Evolutionary conservation across 2,113 vertebrate genomes (phyloP).

Genomic region (Colaptes auratus): DNA sequence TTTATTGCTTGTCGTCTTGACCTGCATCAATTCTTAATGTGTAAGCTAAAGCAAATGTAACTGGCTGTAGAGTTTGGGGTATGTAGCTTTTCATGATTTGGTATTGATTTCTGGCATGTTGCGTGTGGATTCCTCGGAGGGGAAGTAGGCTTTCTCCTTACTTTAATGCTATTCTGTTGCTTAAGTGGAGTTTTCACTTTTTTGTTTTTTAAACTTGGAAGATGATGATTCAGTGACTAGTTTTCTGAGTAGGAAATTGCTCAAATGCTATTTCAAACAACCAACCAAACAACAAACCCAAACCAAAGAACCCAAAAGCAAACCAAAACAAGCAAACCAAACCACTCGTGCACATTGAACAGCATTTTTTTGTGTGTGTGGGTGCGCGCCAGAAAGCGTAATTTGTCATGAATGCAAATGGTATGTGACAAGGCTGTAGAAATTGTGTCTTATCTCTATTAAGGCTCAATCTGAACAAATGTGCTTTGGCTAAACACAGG

Average conservation of each 20-base stretch:
- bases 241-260: slow-evolving; percentile 84
- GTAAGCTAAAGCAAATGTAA: slow-evolving; percentile 39
- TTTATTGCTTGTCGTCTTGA: slow-evolving; percentile 27
- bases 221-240: slow-evolving; percentile 87
- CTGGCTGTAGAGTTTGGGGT: slow-evolving; percentile 50
- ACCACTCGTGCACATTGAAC: slow-evolving; percentile 81
- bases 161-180: slow-evolving; percentile 83
- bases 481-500: slow-evolving; percentile 91
- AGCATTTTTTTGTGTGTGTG: slow-evolving; percentile 80
- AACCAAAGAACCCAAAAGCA: slow-evolving; percentile 61
- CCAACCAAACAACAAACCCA: background rate
- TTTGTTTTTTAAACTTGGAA: slow-evolving; percentile 77
- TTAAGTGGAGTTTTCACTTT: slow-evolving; percentile 81
- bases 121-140: slow-evolving; percentile 72
- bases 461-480: slow-evolving; percentile 86
- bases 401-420: slow-evolving; percentile 84
- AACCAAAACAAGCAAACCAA: slow-evolving; percentile 52
- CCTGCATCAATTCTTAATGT: slow-evolving; percentile 27
- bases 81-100: slow-evolving; percentile 67
- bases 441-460: slow-evolving; percentile 84
- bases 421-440: slow-evolving; percentile 84
- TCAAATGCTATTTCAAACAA: slow-evolving; percentile 52
- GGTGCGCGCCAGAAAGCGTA: slow-evolving; percentile 79
- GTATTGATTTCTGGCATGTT: slow-evolving; percentile 81
- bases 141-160: slow-evolving; percentile 78